Evolutionary conservation across 2,888 invertebrate species (phyloP).

Genomic region (Callinectes sapidus): DNA sequence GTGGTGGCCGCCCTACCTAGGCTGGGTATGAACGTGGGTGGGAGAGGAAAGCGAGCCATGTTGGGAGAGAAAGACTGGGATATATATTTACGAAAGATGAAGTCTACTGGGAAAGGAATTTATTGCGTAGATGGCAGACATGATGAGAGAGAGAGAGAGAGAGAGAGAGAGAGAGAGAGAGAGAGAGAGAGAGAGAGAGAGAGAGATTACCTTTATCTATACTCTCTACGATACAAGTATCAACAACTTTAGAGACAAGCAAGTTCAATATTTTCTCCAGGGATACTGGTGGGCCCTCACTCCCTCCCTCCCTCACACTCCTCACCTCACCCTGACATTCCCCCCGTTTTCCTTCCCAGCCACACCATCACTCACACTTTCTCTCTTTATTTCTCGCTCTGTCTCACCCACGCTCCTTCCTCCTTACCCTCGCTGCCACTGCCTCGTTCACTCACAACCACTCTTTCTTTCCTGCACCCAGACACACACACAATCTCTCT

Average conservation of each 20-base stretch:
- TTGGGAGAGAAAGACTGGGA: constrained; percentile 13
- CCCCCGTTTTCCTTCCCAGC: not conserved
- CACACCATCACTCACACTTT: constrained; percentile 8
- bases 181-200: constrained; percentile 14
- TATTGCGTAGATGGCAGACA: not conserved
- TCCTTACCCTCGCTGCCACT: not conserved
- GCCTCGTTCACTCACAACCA: not conserved
- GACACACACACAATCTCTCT: not conserved
- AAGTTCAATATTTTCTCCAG: not conserved
- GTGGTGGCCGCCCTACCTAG: not conserved
- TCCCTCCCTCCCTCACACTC: not conserved
- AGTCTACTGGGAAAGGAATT: not conserved
- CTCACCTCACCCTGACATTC: not conserved
- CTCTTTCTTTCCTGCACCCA: not conserved
- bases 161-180: constrained; percentile 35
- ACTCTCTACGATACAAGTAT: not conserved
- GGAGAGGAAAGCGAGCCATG: not conserved
- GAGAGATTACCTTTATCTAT: not conserved
- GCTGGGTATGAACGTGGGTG: not conserved
- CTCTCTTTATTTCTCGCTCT: not conserved
- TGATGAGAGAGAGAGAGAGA: constrained; percentile 34
- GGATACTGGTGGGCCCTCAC: not conserved
- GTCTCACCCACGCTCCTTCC: not conserved
- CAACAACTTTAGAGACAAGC: not conserved
- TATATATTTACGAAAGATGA: not conserved